Conservation (phyloP, 2,797 vertebrate species). For the Falco columbarius region DNA sequence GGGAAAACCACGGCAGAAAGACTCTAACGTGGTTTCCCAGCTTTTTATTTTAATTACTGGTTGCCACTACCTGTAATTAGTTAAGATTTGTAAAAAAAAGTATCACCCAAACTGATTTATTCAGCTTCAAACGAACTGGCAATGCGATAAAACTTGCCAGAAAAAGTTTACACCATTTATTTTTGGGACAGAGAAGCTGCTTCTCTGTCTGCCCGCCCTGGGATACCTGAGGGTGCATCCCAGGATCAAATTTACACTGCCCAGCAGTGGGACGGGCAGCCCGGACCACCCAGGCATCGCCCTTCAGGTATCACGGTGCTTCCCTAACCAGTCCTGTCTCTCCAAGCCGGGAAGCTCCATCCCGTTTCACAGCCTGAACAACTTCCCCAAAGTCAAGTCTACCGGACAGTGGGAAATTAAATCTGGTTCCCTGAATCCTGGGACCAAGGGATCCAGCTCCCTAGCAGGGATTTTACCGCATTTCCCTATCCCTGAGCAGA, state of each 20-base stretch:
- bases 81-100: background rate
- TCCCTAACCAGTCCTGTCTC: background rate
- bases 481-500: background rate
- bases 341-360: background rate
- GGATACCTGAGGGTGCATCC: accelerated
- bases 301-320: accelerated
- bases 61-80: no score
- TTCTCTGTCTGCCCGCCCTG: background rate
- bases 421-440: background rate
- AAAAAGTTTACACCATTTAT: accelerated
- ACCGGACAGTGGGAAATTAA: background rate
- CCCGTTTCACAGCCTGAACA: background rate
- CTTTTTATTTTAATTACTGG: no score
- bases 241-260: background rate
- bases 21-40: background rate
- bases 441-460: background rate
- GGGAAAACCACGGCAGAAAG: background rate
- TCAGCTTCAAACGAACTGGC: background rate
- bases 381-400: background rate
- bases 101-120: accelerated
- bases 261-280: accelerated
- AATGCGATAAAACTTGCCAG: no score
- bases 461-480: background rate
- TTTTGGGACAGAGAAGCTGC: background rate
- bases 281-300: no score